Evolutionary conservation across 2,113 vertebrate species (phyloP).

Genomic region (Peromyscus polionotus): DNA sequence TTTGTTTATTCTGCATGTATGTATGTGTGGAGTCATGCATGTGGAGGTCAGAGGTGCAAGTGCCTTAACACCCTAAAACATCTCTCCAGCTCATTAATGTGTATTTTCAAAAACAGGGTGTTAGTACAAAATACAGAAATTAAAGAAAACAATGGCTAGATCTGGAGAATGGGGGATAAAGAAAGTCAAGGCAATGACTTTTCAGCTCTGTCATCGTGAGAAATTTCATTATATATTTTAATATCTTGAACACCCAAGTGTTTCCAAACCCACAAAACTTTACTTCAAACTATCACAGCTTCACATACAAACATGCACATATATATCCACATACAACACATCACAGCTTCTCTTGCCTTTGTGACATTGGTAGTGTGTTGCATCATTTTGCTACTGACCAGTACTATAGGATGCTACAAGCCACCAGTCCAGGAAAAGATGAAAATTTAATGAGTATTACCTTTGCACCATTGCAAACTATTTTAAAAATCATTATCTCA

Average conservation of each 20-base stretch:
- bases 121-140: background rate
- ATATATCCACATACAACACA: background rate
- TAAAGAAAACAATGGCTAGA: background rate
- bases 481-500: background rate
- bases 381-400: background rate
- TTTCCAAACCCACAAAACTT: background rate
- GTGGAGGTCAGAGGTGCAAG: background rate
- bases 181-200: background rate
- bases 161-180: background rate
- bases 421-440: background rate
- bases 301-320: background rate
- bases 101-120: background rate
- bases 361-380: too few species aligned
- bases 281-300: background rate
- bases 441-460: background rate
- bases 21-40: background rate
- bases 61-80: background rate
- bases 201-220: background rate
- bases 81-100: background rate
- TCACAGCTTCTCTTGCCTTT: background rate
- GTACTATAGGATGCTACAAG: background rate
- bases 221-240: background rate
- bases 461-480: background rate
- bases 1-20: background rate
- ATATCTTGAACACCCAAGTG: background rate